Evolutionary conservation across 1,140 invertebrate species (phyloP).

Genomic region (Bombus consobrinus): DNA sequence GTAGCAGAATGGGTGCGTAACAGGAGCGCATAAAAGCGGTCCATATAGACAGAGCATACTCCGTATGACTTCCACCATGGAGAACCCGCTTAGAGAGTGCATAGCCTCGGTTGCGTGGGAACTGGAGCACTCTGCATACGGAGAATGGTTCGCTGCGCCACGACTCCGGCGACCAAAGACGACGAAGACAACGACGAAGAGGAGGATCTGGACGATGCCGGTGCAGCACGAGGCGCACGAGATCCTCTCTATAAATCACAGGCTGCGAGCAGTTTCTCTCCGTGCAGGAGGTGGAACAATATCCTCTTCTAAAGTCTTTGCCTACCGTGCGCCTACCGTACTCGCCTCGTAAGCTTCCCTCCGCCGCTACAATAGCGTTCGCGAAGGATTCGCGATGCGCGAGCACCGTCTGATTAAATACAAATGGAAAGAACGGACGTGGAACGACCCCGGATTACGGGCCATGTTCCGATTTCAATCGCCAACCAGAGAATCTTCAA

Average conservation of each 20-base stretch:
- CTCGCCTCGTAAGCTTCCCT: background rate
- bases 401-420: slow-evolving; percentile 24
- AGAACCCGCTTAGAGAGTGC: slow-evolving; percentile 48
- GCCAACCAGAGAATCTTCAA: no score
- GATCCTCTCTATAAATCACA: slow-evolving; percentile 67
- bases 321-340: slow-evolving; percentile 57
- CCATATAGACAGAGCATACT: slow-evolving; percentile 33
- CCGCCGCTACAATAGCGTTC: slow-evolving; percentile 1
- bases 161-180: slow-evolving; percentile 46
- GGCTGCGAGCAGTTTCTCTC: slow-evolving; percentile 62
- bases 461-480: background rate
- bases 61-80: slow-evolving; percentile 46
- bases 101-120: slow-evolving; percentile 62
- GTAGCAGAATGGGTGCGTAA: slow-evolving; percentile 52
- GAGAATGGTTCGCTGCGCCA: slow-evolving; percentile 62
- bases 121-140: slow-evolving; percentile 69
- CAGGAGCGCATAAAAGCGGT: slow-evolving; percentile 49
- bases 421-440: slow-evolving; percentile 6
- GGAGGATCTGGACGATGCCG: slow-evolving; percentile 51
- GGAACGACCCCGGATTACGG: background rate
- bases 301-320: slow-evolving; percentile 59
- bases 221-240: slow-evolving; percentile 50
- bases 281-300: slow-evolving; percentile 66
- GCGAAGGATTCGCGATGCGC: slow-evolving; percentile 8
- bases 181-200: slow-evolving; percentile 62